Percentiles rank a stretch among this genome's conserved stretches.
These are phyloP conservation scores for Anthophora plumipes DNA, from an alignment of 2,888 invertebrate genomes.

Conservation along the genomic window DNA sequence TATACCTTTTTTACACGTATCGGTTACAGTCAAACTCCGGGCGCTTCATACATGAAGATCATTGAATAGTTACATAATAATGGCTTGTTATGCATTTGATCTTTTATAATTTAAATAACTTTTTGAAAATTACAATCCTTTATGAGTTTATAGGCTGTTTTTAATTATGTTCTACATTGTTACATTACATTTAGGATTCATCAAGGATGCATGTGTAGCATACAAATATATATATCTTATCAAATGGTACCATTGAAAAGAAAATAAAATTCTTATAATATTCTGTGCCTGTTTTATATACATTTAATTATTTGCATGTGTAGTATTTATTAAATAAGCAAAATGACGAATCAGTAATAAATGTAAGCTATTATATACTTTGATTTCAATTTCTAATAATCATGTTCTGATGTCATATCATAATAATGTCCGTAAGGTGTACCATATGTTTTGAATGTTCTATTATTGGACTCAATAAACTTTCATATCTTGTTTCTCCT, in stretches of 20 bases:
- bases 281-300: conserved; percentile 32
- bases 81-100: conserved; percentile 41
- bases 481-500: conserved; percentile 18
- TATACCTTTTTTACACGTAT: conserved; percentile 28
- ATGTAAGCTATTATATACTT: conserved; percentile 54
- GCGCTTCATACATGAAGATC: conserved; percentile 35
- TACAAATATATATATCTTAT: conserved; percentile 24
- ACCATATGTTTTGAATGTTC: conserved; percentile 39
- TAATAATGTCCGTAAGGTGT: conserved; percentile 64
- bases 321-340: conserved; percentile 43
- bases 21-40: conserved; percentile 23
- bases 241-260: conserved; percentile 27
- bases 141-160: conserved; percentile 3
- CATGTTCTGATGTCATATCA: conserved; percentile 31
- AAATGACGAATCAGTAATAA: conserved; percentile 67
- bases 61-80: conserved; percentile 20
- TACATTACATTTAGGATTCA: conserved; percentile 35
- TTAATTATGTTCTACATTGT: conserved; percentile 6
- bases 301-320: conserved; percentile 54
- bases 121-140: conserved; percentile 7
- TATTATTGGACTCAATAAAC: conserved; percentile 18
- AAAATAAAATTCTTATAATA: conserved; percentile 19
- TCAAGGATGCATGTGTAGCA: conserved; percentile 50
- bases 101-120: conserved; percentile 23
- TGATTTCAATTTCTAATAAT: conserved; percentile 40